Percentiles rank a stretch among this genome's conserved stretches.
Evolutionary conservation across 1,140 invertebrate species (phyloP).

Genomic region (Drosophila kurseongensis): DNA sequence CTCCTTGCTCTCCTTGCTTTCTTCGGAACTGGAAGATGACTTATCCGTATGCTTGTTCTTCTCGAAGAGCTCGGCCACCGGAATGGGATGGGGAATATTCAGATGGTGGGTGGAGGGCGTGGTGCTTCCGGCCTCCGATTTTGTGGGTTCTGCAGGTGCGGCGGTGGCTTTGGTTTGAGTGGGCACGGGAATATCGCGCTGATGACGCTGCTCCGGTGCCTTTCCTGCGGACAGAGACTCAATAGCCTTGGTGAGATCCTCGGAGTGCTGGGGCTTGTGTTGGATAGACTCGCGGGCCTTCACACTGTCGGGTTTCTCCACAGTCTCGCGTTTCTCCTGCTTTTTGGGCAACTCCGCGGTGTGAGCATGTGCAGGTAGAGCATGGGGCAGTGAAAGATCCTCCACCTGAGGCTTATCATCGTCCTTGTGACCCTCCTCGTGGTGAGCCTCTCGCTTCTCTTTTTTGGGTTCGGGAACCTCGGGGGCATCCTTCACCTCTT

Average conservation of each 20-base stretch:
- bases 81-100: slow-evolving; percentile 54
- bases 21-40: slow-evolving; percentile 34
- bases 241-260: neutral
- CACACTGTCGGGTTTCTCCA: slow-evolving; percentile 24
- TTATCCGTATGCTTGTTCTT: slow-evolving; percentile 26
- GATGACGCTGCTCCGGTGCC: neutral
- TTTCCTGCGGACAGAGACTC: neutral
- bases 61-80: slow-evolving; percentile 59
- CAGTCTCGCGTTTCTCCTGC: slow-evolving; percentile 30
- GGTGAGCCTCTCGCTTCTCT: slow-evolving; percentile 16
- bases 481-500: slow-evolving; percentile 2
- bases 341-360: neutral
- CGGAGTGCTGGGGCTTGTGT: neutral
- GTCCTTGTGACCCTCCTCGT: slow-evolving; percentile 20
- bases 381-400: neutral
- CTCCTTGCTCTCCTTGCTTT: slow-evolving; percentile 51
- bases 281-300: slow-evolving; percentile 12
- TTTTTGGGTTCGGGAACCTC: neutral
- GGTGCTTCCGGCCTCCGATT: slow-evolving; percentile 10
- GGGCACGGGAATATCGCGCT: slow-evolving; percentile 70
- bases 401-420: slow-evolving; percentile 5
- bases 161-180: slow-evolving; percentile 46
- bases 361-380: slow-evolving; percentile 1
- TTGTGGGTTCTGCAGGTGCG: slow-evolving; percentile 4
- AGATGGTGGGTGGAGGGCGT: slow-evolving; percentile 24